Evolutionary conservation across 2,113 vertebrate species (phyloP).

Genomic region (Hylia prasina): DNA sequence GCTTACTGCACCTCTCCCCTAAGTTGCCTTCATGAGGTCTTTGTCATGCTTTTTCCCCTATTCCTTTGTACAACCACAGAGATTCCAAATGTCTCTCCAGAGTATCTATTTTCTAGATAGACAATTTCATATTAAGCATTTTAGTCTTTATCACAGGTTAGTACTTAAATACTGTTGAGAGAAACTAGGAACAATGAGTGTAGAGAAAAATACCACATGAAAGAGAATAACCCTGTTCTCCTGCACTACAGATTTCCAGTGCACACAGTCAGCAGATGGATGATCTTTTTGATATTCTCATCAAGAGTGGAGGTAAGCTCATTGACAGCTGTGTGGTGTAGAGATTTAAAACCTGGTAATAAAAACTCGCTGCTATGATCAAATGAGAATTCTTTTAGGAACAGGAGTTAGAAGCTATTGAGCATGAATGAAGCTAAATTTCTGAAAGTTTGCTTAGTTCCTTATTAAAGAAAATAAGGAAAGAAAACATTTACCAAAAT

Average conservation of each 20-base stretch:
- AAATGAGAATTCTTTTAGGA: background rate
- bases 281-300: constrained; percentile 97
- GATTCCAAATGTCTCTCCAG: background rate
- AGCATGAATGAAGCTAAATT: background rate
- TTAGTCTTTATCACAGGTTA: background rate
- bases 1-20: background rate
- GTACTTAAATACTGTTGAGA: background rate
- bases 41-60: background rate
- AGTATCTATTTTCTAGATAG: background rate
- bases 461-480: background rate
- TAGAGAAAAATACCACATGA: background rate
- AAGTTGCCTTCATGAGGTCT: background rate
- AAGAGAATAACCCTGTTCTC: background rate
- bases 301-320: constrained; percentile 92
- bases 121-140: background rate
- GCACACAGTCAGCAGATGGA: constrained; percentile 98
- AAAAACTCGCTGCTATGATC: background rate
- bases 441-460: background rate
- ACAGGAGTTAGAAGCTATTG: background rate
- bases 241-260: constrained; percentile 76
- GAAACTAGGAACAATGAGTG: background rate
- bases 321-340: background rate
- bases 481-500: background rate
- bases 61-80: background rate
- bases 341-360: background rate